These are phyloP conservation scores for Leptinotarsa texana DNA, from an alignment of 1,140 invertebrate genomes.

Conservation along the genomic window DNA sequence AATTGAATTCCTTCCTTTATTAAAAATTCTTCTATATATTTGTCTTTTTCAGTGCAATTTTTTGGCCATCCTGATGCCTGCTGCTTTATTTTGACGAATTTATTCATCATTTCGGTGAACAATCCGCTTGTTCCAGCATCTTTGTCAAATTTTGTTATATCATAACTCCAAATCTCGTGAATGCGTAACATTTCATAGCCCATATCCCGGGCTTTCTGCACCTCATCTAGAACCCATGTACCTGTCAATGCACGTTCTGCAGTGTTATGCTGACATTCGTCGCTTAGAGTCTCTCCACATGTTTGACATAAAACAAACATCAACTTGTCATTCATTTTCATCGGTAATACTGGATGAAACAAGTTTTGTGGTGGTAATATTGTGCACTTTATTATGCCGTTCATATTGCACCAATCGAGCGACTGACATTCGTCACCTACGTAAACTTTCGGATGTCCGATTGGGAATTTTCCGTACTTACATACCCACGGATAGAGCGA, in stretches of 20 bases:
- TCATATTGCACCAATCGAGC: constrained; percentile 28
- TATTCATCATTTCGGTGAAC: constrained; percentile 48
- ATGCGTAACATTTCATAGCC: constrained; percentile 47
- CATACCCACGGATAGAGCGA: constrained; percentile 52
- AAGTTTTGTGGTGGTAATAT: constrained; percentile 49
- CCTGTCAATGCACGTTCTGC: constrained; percentile 50
- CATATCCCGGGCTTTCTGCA: constrained; percentile 46
- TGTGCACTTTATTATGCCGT: constrained; percentile 46
- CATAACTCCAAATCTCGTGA: constrained; percentile 54
- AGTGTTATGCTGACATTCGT: constrained; percentile 44
- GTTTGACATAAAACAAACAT: constrained; percentile 49
- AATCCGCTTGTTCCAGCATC: constrained; percentile 32
- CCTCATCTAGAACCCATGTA: constrained; percentile 54
- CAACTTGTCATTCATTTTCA: constrained; percentile 43
- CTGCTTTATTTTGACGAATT: background rate
- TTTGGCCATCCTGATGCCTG: constrained; percentile 41
- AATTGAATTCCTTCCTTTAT: constrained; percentile 52
- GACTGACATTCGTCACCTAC: constrained; percentile 25
- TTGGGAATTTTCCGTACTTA: constrained; percentile 50
- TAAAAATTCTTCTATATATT: constrained; percentile 52
- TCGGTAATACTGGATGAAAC: constrained; percentile 50
- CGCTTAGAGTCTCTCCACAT: constrained; percentile 34
- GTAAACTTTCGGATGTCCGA: constrained; percentile 49
- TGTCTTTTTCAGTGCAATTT: constrained; percentile 42
- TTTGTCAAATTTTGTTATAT: constrained; percentile 36